Base-by-base conservation (phyloP, 2,888 invertebrate species). In the Sesamia inferens region DNA sequence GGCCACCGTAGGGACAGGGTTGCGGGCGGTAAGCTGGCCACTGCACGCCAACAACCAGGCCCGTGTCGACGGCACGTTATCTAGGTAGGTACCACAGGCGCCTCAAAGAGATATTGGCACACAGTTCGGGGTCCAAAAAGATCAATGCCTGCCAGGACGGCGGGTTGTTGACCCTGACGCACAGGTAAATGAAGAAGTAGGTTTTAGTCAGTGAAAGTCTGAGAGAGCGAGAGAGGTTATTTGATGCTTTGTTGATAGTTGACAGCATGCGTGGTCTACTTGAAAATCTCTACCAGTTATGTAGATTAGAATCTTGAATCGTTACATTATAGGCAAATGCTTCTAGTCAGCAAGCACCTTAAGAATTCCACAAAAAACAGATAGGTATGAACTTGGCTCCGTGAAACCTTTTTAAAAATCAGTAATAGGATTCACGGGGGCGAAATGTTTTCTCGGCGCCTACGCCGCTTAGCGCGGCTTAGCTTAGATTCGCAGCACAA, bases 401-500 rank as follows among this genome's bases (percentile, higher is more conserved):
- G 69, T 79, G 82, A 85, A 86, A 85, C 80, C 83, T 85, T 87
- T 88, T 81, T 81, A 84, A 89, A 91, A 92, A 89, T 87, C 89
- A 82, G 88, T 91, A 90, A 92, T 90, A 90, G 88, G 89, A 91
- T 91, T 91, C 86, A 82, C 84, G 78, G 80, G 84, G 85, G 83
- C 55, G 83, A 89, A 91, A 91, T 91, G 88, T 90, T 91, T 89
- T 88, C 83, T 88, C 80, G 83, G 78, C 89, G 89, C 89, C 90
- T 86, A 88, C 89, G 87, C 86, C 86, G 87, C 92, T 92, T 91
- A 91, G 88, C 88, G 80, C 84, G 86, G 92, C 91, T 94, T 88
- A 93, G 92, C 91, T 92, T 90, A 91, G 91, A 92, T 91, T 92
- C 89, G 84, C 87, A 85, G 88, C 90, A 93, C 94, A 94, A 95